A percentile compares a stretch with the other conserved stretches of the same genome.
phyloP scores from a whole-genome alignment of 35 echinoderm and acorn worm genomes.

The Lytechinus pictus region DNA sequence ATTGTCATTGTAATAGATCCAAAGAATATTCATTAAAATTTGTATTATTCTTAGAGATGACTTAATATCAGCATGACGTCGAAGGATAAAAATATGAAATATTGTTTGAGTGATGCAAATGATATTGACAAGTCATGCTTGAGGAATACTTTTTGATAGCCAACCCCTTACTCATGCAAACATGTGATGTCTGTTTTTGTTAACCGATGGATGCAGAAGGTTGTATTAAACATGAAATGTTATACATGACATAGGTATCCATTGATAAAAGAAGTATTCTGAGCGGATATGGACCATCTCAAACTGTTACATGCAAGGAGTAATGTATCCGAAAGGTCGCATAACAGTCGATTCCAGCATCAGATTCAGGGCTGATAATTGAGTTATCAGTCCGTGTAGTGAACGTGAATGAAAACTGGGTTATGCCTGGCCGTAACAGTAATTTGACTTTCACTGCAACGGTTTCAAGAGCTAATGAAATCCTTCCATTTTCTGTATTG shows the following conservation, averaged over 20 bases:
- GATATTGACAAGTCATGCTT: too few relatives aligned
- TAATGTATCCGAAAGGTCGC: background rate
- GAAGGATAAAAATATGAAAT: too few relatives aligned
- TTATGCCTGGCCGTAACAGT: background rate
- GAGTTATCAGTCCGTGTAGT: background rate
- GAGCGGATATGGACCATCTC: background rate
- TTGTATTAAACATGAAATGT: background rate
- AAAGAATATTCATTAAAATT: too few relatives aligned
- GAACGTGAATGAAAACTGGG: background rate
- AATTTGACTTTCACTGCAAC: background rate
- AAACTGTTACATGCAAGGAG: background rate
- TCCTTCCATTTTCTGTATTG: background rate
- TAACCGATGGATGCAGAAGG: background rate
- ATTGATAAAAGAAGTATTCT: background rate
- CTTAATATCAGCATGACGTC: too few relatives aligned
- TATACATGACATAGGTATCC: background rate
- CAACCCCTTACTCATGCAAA: too few relatives aligned
- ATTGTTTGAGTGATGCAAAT: too few relatives aligned
- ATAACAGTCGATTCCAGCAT: background rate
- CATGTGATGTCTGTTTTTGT: background rate
- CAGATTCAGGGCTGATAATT: conserved; percentile 1
- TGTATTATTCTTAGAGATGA: too few relatives aligned
- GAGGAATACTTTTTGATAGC: too few relatives aligned
- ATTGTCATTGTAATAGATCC: too few relatives aligned
- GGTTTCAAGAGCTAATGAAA: background rate